Evolutionary conservation across 2,797 vertebrate species (phyloP).

Genomic region (Nasua narica): DNA sequence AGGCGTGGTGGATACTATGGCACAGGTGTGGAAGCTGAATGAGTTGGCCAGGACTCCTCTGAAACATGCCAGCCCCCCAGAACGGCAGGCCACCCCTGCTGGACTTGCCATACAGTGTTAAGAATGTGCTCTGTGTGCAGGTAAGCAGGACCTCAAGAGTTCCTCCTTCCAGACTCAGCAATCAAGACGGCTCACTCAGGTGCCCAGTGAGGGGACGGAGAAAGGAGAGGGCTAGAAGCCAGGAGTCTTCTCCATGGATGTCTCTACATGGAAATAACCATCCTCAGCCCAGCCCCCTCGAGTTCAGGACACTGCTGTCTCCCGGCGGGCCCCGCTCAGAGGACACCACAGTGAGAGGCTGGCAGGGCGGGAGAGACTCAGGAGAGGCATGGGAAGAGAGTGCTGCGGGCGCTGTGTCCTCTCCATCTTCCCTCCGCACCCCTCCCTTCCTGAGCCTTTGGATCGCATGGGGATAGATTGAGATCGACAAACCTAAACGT

Average conservation of each 20-base stretch:
- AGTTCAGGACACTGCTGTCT: neutral
- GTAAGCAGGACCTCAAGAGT: neutral
- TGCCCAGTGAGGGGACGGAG: neutral
- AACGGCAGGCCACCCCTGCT: neutral
- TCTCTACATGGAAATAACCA: neutral
- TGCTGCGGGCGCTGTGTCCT: neutral
- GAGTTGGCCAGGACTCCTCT: neutral
- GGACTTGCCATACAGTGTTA: neutral
- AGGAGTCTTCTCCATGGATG: neutral
- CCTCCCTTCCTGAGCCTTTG: constrained; percentile 3
- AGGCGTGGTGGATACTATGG: neutral
- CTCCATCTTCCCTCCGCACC: neutral
- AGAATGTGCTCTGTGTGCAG: neutral
- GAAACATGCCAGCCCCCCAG: neutral
- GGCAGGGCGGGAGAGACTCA: neutral
- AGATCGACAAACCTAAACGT: constrained; percentile 74
- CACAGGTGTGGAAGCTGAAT: neutral
- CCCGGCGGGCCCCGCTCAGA: neutral
- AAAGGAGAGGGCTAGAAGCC: neutral
- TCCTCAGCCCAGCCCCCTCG: neutral
- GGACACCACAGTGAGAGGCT: neutral
- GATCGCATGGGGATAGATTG: constrained; percentile 20
- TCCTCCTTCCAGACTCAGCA: neutral
- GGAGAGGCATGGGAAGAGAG: neutral
- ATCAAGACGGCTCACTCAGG: neutral